Base-by-base conservation (phyloP, 2,888 invertebrate genomes). In the Oxytorus armatus region DNA sequence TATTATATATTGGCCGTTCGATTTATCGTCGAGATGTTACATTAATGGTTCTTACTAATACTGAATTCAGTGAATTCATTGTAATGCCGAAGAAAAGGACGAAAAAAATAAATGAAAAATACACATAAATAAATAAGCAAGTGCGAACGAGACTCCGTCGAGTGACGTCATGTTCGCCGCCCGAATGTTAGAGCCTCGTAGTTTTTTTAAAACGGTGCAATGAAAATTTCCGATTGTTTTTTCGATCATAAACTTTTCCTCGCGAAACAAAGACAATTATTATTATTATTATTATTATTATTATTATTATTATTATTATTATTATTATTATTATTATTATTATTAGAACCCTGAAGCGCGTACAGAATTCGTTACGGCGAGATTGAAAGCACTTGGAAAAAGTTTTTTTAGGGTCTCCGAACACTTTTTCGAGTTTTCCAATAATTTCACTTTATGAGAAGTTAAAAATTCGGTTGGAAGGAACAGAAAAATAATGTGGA, bases 11-110 rank as follows among this genome's bases (percentile, higher is more conserved):
- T 47, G 75, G 55, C 57, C n/a, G 57, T 68, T 80, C 68, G 61
- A 72, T 68, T 73, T 68, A 68, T 76, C 68, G 68, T 80, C 68
- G 55, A 68, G 76, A 80, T n/a, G n/a, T 76, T 66, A 55, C 61
- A 42, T 21, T 25, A 55, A 68, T 68, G 66, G 80, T 80, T 3
- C 51, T 73, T 69, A 69, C 70, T 47, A 69, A 73, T 80, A 49
- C 68, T 69, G 80, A 80, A 80, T 80, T 80, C 80, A 80, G 23
- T 80, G 80, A 80, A 76, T 80, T 80, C 80, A 80, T 57, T 36
- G 79, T 79, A 79, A 79, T 55, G 59, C 66, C 63, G 39, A 63
- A 39, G 29, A 11, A 36, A 51, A 51, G 7, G 16, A 25, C 10
- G 23, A 42, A 33, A 14, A 53, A 53, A 23, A n/a, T n/a, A 23